Conservation (phyloP, 2,888 invertebrate species). For the Netelia virgata region DNA sequence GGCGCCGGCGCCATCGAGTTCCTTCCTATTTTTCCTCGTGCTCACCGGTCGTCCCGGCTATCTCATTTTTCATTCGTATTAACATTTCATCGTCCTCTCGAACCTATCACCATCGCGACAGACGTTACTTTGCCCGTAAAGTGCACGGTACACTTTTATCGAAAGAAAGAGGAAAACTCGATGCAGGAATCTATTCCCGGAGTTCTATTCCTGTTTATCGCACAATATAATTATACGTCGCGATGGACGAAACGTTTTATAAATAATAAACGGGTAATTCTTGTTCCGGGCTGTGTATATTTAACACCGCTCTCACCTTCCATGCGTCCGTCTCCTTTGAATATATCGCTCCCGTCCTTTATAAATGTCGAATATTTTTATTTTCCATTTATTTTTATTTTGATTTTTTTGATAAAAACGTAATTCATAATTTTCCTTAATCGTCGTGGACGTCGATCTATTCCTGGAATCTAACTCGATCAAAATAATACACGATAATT, state of each 20-base stretch:
- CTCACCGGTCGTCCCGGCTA: not conserved
- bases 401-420: constrained; percentile 23
- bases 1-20: constrained; percentile 63
- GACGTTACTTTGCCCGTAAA: constrained; percentile 14
- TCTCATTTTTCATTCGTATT: constrained; percentile 39
- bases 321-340: constrained; percentile 19
- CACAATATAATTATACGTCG: constrained; percentile 62
- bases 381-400: constrained; percentile 14
- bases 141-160: not conserved
- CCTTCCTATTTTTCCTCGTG: constrained; percentile 29
- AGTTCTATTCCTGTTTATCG: constrained; percentile 58
- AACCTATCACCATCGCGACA: constrained; percentile 36
- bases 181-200: constrained; percentile 60
- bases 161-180: constrained; percentile 13
- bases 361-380: constrained; percentile 22
- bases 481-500: constrained; percentile 38
- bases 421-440: constrained; percentile 56
- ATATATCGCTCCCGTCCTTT: constrained; percentile 31
- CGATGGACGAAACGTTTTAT: constrained; percentile 52
- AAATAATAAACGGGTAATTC: constrained; percentile 66
- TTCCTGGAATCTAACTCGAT: constrained; percentile 51
- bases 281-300: constrained; percentile 57
- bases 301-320: constrained; percentile 47
- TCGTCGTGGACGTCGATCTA: constrained; percentile 43
- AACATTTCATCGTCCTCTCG: constrained; percentile 21